A percentile compares a stretch with the other conserved stretches of the same genome.
Conservation (phyloP, 2,797 vertebrate species). For the Thripadectes ignobilis region DNA sequence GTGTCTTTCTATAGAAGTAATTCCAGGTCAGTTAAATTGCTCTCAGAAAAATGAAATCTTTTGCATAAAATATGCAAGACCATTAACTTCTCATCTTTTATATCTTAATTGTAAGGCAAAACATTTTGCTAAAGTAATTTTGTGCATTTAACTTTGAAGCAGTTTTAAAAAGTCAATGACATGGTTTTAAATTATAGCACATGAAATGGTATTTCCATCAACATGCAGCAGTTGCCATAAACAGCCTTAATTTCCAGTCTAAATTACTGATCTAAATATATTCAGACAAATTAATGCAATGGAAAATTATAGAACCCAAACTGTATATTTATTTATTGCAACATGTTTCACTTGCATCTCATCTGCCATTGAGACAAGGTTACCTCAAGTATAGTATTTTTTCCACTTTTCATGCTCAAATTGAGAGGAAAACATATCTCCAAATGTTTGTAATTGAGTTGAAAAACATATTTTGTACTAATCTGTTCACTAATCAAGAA, state of each 20-base stretch:
- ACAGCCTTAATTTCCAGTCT: slow-evolving; percentile 52
- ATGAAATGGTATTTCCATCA: slow-evolving; percentile 27
- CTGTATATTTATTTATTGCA: slow-evolving; percentile 44
- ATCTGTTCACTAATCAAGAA: background rate
- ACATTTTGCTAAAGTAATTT: slow-evolving; percentile 15
- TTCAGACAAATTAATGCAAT: slow-evolving; percentile 54
- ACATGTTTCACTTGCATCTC: slow-evolving; percentile 7
- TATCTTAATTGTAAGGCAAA: slow-evolving; percentile 22
- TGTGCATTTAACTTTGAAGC: slow-evolving; percentile 39
- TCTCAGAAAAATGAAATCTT: slow-evolving; percentile 9
- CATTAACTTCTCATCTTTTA: slow-evolving; percentile 12
- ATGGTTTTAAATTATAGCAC: slow-evolving; percentile 48
- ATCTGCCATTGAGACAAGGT: slow-evolving; percentile 13
- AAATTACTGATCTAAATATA: slow-evolving; percentile 64
- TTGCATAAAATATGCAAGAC: slow-evolving; percentile 10
- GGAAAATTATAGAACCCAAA: slow-evolving; percentile 51
- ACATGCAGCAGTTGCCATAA: slow-evolving; percentile 47
- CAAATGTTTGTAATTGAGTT: background rate
- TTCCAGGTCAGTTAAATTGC: background rate
- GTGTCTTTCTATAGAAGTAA: background rate
- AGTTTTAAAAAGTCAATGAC: slow-evolving; percentile 40
- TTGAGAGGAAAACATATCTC: background rate
- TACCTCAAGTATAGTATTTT: slow-evolving; percentile 39
- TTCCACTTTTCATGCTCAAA: background rate
- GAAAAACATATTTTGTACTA: background rate